Evolutionary conservation across 2,113 vertebrate species (phyloP).

Genomic region (Embiotoca jacksoni): DNA sequence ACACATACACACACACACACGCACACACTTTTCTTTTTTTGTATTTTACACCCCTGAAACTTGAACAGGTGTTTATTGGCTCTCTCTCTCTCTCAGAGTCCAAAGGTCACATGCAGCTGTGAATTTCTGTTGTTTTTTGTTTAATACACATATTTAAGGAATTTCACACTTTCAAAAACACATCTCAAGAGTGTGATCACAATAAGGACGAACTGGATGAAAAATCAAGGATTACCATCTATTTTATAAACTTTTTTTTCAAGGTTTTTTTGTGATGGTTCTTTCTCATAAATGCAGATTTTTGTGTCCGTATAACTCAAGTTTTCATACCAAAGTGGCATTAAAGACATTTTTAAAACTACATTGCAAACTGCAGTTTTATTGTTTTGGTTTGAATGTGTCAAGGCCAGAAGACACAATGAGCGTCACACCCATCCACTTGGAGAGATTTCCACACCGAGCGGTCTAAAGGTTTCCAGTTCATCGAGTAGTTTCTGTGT

Average conservation of each 20-base stretch:
- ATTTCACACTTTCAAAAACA: neutral
- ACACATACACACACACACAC: neutral
- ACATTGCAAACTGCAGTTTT: slow-evolving; percentile 9
- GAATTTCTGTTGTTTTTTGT: slow-evolving; percentile 39
- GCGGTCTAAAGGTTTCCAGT: neutral
- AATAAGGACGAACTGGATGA: neutral
- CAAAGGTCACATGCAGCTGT: slow-evolving; percentile 76
- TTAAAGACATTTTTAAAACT: neutral
- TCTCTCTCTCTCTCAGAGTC: slow-evolving; percentile 69
- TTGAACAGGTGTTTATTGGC: slow-evolving; percentile 83
- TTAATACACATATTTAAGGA: neutral
- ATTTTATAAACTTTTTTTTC: too few species aligned
- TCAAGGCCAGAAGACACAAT: slow-evolving; percentile 33
- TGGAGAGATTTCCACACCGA: neutral
- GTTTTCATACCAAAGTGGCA: neutral
- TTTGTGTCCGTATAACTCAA: neutral
- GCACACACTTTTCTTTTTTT: slow-evolving; percentile 27
- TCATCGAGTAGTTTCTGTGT: slow-evolving; percentile 17
- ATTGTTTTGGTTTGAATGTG: slow-evolving; percentile 29
- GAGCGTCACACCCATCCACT: slow-evolving; percentile 9
- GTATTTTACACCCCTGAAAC: slow-evolving; percentile 81
- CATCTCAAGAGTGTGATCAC: neutral
- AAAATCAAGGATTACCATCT: too few species aligned
- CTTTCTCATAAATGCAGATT: neutral
- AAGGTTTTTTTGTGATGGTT: too few species aligned